phyloP scores from a whole-genome alignment of 2,888 invertebrate genomes.

The Pterobdella sp. region DNA sequence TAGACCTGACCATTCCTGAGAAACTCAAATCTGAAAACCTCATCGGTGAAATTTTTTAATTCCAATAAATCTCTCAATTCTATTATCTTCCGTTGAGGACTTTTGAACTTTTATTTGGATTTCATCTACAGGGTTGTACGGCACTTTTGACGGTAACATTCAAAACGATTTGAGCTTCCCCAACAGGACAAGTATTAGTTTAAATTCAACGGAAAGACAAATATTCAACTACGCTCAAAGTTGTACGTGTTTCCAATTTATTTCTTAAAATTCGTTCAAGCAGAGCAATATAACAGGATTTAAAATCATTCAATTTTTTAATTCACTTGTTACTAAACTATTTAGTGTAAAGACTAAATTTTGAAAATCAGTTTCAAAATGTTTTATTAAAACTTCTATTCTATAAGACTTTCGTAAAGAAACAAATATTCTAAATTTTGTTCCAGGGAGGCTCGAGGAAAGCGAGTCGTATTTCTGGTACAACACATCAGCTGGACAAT shows the following conservation, averaged over 20 bases:
- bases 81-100: not conserved
- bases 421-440: not conserved
- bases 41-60: not conserved
- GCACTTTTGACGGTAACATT: slow-evolving; percentile 27
- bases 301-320: no score
- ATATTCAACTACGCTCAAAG: slow-evolving; percentile 25
- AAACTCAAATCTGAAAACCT: not conserved
- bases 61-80: not conserved
- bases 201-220: slow-evolving; percentile 20
- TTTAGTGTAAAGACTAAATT: no score
- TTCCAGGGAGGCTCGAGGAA: not conserved
- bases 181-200: slow-evolving; percentile 11
- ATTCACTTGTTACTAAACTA: no score
- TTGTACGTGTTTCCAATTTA: slow-evolving; percentile 16
- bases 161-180: slow-evolving; percentile 23
- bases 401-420: not conserved
- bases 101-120: not conserved
- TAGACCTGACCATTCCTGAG: not conserved
- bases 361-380: no score
- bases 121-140: slow-evolving; percentile 20
- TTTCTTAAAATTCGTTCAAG: no score
- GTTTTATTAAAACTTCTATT: not conserved
- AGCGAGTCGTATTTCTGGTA: slow-evolving; percentile 21
- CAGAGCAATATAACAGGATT: no score
- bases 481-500: slow-evolving; percentile 20